Conservation (phyloP, 2,888 invertebrate genomes). For the Lottia scabra region DNA sequence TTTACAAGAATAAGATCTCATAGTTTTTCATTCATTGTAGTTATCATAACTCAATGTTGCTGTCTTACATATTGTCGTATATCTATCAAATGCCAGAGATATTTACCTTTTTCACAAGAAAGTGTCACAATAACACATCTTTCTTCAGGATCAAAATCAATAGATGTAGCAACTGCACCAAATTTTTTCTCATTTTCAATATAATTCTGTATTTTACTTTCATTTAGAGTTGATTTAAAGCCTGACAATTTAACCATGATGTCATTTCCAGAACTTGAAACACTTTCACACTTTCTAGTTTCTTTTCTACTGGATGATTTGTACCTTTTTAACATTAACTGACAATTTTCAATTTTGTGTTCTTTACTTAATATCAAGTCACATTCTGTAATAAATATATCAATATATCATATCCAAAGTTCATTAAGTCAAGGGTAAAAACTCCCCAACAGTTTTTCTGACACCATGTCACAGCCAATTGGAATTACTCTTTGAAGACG, state of each 20-base stretch:
- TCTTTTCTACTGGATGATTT: background rate
- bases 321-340: background rate
- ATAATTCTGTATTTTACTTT: background rate
- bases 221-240: background rate
- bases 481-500: too few species aligned
- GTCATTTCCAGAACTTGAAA: background rate
- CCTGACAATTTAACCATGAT: background rate
- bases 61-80: too few species aligned
- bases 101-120: background rate
- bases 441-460: too few species aligned
- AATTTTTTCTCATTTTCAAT: background rate
- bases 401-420: too few species aligned
- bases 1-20: too few species aligned
- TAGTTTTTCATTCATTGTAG: too few species aligned
- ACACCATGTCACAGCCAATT: too few species aligned
- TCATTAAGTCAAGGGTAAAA: too few species aligned
- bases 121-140: background rate
- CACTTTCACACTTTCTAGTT: background rate
- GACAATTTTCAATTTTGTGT: background rate
- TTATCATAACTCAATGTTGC: too few species aligned
- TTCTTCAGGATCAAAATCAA: background rate
- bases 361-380: background rate
- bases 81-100: too few species aligned
- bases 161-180: background rate
- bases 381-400: background rate